Percentiles rank a stretch among this genome's conserved stretches.
phyloP scores from a whole-genome alignment of 2,888 invertebrate genomes.

The Mesochorus sp. region DNA sequence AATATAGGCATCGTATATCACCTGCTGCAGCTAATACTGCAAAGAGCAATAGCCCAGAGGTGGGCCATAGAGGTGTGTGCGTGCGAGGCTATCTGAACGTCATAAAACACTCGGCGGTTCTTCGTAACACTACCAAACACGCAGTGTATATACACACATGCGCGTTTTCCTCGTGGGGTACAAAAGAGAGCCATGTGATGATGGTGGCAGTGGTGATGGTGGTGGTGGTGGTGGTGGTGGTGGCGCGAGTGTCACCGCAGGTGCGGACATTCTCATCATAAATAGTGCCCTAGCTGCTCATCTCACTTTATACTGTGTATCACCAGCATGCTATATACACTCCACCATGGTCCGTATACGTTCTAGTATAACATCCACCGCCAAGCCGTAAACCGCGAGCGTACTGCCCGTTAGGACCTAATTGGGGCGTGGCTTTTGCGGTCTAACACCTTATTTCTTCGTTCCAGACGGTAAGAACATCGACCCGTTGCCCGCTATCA shows the following conservation, averaged over 20 bases:
- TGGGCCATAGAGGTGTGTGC: slow-evolving; percentile 72
- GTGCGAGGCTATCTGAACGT: slow-evolving; percentile 76
- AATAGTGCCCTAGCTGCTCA: slow-evolving; percentile 69
- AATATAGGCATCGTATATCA: slow-evolving; percentile 75
- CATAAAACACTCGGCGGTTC: slow-evolving; percentile 74
- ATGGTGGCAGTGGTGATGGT: slow-evolving; percentile 64
- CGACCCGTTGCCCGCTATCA: slow-evolving; percentile 16
- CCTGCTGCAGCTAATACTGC: slow-evolving; percentile 73
- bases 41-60: slow-evolving; percentile 31
- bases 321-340: background rate
- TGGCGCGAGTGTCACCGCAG: slow-evolving; percentile 79
- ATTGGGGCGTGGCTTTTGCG: slow-evolving; percentile 79
- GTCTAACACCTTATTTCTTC: slow-evolving; percentile 60
- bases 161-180: slow-evolving; percentile 48
- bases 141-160: slow-evolving; percentile 7
- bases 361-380: slow-evolving; percentile 54
- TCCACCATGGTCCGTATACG: background rate
- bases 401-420: slow-evolving; percentile 72
- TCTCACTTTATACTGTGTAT: slow-evolving; percentile 35
- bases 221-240: slow-evolving; percentile 67
- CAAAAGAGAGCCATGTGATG: slow-evolving; percentile 52
- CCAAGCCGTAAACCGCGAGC: slow-evolving; percentile 71
- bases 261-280: slow-evolving; percentile 81
- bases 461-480: slow-evolving; percentile 35
- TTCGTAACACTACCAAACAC: slow-evolving; percentile 50